These are phyloP conservation scores for Seladonia tumulorum DNA, from an alignment of 2,888 invertebrate genomes.

Conservation along the genomic window DNA sequence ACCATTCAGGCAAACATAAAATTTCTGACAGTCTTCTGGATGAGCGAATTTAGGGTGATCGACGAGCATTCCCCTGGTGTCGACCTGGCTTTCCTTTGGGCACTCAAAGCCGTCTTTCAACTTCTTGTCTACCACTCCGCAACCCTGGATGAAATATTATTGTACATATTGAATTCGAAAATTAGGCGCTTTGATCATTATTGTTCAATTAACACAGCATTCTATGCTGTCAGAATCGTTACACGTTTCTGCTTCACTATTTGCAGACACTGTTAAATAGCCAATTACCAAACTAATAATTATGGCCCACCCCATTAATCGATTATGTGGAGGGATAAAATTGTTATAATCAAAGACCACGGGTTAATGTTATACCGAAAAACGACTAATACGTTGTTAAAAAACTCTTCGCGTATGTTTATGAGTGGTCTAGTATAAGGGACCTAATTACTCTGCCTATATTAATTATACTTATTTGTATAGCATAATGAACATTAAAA, in stretches of 20 bases:
- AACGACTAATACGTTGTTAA: not conserved
- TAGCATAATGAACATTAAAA: too few relatives aligned
- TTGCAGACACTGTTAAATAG: conserved; percentile 7
- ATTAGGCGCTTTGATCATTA: not conserved
- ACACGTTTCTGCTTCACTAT: not conserved
- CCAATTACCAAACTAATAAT: conserved; percentile 12
- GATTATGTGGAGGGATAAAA: not conserved
- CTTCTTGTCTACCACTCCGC: conserved; percentile 84
- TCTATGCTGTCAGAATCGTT: not conserved
- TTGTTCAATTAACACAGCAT: not conserved
- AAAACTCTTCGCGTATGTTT: too few relatives aligned
- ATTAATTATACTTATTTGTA: too few relatives aligned
- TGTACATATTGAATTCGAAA: not conserved
- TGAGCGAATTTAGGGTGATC: conserved; percentile 95
- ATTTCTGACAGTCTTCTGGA: conserved; percentile 95
- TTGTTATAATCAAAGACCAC: conserved; percentile 11
- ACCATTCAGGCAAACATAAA: conserved; percentile 95
- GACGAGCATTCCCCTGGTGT: conserved; percentile 89
- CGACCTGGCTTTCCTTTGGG: conserved; percentile 89
- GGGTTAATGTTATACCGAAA: not conserved
- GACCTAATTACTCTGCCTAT: too few relatives aligned
- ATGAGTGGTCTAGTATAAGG: too few relatives aligned
- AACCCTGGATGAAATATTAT: conserved; percentile 72
- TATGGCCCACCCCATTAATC: not conserved
- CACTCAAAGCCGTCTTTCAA: conserved; percentile 94